Base-by-base conservation (phyloP, 2,888 invertebrate species). In the Diploptera punctata region DNA sequence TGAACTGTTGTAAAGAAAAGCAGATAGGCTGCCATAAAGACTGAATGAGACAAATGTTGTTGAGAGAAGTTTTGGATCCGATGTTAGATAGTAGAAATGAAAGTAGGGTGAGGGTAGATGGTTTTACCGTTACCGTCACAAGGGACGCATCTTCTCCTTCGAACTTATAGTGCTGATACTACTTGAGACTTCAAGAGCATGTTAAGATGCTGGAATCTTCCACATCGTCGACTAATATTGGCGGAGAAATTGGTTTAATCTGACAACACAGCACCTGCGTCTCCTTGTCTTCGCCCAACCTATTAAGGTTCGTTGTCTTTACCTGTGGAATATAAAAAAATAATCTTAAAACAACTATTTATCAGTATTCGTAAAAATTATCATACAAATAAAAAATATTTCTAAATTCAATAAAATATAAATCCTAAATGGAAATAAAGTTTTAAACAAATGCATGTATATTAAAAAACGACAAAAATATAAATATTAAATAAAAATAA, bases 141-240 rank as follows among this genome's bases (percentile, higher is more conserved):
- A n/a, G 29, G 57, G 57, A 29, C 29, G n/a, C 57, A 57, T 57
- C 47, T 57, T 57, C 57, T 21, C 33, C 9, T 57, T 57, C 31
- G 57, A 57, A 57, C n/a, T 57, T 29, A 29, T 29, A 57, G 29
- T 29, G 26, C 29, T 31, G 31, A 57, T 57, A 29, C 57, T 29
- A 31, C 57, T 33, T 33, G 33, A 33, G 33, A 33, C 33, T 13
- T n/a, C 57, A 16, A 57, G 57, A 29, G 57, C 3, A 57, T n/a
- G 29, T 57, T 57, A 31, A 4, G 57, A 19, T 29, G 57, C 57
- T 3, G 26, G 57, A 29, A 13, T n/a, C 57, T 29, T 33, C 33
- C 33, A 5, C 33, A 5, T 33, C 57, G n/a, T n/a, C 31, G 52
- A 19, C 52, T 52, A 52, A 52, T 52, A 52, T 52, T 31, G 21